Conservation (phyloP, 2,888 invertebrate species). For the Cyclophora albipunctata region DNA sequence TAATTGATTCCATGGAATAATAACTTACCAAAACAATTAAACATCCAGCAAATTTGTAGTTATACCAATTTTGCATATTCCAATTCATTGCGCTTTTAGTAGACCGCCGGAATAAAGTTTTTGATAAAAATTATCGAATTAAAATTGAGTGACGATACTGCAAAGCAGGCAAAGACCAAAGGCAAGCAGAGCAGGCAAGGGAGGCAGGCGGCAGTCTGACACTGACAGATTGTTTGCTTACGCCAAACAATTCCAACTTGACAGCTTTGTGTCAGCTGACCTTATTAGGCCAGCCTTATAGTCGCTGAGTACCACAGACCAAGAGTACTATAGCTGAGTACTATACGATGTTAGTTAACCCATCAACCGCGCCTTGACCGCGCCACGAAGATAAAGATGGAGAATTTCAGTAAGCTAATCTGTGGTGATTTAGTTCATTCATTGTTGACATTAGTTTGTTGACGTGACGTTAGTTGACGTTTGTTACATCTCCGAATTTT, state of each 20-base stretch:
- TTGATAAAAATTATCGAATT: slow-evolving; percentile 22
- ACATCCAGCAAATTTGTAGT: slow-evolving; percentile 42
- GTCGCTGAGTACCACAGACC: too few species aligned
- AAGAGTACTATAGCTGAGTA: too few species aligned
- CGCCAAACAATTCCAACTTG: too few species aligned
- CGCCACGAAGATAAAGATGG: too few species aligned
- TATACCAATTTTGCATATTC: slow-evolving; percentile 35
- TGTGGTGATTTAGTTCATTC: too few species aligned
- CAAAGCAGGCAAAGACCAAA: slow-evolving; percentile 4
- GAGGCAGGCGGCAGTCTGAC: slow-evolving; percentile 2
- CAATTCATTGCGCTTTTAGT: slow-evolving; percentile 35
- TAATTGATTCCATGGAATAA: not conserved
- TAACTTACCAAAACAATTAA: slow-evolving; percentile 55
- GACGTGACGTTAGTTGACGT: not conserved
- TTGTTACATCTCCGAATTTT: not conserved
- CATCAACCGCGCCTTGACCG: too few species aligned
- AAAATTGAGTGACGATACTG: slow-evolving; percentile 12
- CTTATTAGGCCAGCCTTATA: too few species aligned
- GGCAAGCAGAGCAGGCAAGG: not conserved
- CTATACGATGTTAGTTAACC: too few species aligned
- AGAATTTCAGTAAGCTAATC: too few species aligned
- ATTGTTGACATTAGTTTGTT: not conserved
- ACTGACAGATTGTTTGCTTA: too few species aligned
- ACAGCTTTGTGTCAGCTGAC: too few species aligned
- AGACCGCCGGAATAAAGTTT: slow-evolving; percentile 13